phyloP scores from a whole-genome alignment of 2,797 vertebrate species.

The Myotis pilosus region DNA sequence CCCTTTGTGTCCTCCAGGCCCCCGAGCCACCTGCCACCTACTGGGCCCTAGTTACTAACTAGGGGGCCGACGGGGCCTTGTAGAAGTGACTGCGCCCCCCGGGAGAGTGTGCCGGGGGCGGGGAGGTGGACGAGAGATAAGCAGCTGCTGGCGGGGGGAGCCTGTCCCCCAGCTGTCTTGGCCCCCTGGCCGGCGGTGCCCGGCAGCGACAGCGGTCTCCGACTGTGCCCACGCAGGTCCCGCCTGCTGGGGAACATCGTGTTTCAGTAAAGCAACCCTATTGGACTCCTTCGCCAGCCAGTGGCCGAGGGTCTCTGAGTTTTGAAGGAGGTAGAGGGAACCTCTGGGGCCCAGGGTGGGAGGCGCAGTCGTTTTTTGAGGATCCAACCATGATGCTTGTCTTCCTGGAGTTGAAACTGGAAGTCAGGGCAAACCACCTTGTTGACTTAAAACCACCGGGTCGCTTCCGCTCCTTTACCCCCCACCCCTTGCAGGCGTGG shows the following conservation, averaged over 20 bases:
- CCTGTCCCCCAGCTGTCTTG: conserved; percentile 25
- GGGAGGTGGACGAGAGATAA: not conserved
- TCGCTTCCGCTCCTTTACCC: not conserved
- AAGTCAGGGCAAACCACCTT: not conserved
- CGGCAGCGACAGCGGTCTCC: not conserved
- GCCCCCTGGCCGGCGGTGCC: not conserved
- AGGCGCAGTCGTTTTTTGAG: not conserved
- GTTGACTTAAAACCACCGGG: not conserved
- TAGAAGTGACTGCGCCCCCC: not conserved
- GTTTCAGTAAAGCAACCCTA: not conserved
- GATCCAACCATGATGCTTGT: not conserved
- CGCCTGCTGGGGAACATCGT: not conserved
- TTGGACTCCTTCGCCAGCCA: not conserved
- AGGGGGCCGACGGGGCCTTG: not conserved
- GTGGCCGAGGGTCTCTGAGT: not conserved
- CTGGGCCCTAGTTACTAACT: too few relatives aligned
- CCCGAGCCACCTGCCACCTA: conserved; percentile 32
- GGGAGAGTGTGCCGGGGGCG: not conserved
- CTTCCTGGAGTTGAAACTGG: not conserved
- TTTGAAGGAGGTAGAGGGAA: not conserved
- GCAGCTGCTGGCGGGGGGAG: not conserved
- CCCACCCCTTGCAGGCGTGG: not conserved
- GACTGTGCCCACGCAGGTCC: not conserved
- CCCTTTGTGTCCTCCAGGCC: not conserved
- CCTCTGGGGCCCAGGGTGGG: not conserved